Conservation (phyloP, 2,113 vertebrate species). For the Lagopus muta region DNA sequence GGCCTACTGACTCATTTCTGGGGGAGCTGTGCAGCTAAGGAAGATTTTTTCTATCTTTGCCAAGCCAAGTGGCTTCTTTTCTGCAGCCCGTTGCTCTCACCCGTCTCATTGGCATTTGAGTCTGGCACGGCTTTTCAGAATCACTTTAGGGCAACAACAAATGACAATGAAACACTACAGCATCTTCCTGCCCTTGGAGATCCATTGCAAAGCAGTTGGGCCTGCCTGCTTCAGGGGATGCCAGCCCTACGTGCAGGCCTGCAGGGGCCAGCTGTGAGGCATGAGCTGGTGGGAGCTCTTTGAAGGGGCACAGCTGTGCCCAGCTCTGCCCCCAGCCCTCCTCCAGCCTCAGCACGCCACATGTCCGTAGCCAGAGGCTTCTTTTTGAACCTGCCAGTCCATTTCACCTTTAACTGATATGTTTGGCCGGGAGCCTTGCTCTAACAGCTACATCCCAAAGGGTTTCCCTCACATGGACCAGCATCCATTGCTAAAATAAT, state of each 20-base stretch:
- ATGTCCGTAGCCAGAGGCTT: background rate
- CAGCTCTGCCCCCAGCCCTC: background rate
- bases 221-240: background rate
- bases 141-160: background rate
- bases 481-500: background rate
- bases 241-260: background rate
- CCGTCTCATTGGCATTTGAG: background rate
- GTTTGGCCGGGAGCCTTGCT: background rate
- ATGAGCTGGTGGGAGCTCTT: background rate
- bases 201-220: background rate
- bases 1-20: slow-evolving; percentile 71
- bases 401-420: background rate
- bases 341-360: background rate
- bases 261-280: background rate
- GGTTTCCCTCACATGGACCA: background rate
- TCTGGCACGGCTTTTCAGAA: slow-evolving; percentile 4
- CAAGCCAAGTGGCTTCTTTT: slow-evolving; percentile 50
- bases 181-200: background rate
- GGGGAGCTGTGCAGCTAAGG: slow-evolving; percentile 43
- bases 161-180: background rate
- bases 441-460: background rate
- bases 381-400: background rate
- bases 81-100: slow-evolving; percentile 10
- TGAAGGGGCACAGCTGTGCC: background rate
- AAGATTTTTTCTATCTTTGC: slow-evolving; percentile 51